Evolutionary conservation across 2,888 invertebrate genomes (phyloP).

Genomic region (Agrotis segetum): DNA sequence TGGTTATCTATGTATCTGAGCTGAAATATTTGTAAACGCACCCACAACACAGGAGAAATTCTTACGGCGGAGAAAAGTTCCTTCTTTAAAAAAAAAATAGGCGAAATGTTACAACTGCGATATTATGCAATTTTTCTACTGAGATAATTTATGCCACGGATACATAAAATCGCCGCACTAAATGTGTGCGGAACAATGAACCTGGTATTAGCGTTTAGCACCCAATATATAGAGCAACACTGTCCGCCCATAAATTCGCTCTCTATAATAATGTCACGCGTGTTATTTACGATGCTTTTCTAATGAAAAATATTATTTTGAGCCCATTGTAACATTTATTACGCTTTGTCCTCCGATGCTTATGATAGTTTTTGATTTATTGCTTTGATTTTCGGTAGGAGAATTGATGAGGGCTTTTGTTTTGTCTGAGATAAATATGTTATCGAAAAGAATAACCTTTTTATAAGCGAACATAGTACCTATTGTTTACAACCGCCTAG

Average conservation of each 20-base stretch:
- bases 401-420: slow-evolving; percentile 10
- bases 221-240: slow-evolving; percentile 39
- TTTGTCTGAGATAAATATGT: neutral
- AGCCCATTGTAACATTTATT: slow-evolving; percentile 58
- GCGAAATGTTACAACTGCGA: no score
- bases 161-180: slow-evolving; percentile 18
- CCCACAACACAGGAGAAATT: no score
- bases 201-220: slow-evolving; percentile 43
- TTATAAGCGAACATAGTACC: no score
- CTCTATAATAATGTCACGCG: slow-evolving; percentile 64
- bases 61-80: no score
- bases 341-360: slow-evolving; percentile 39
- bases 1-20: no score
- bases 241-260: slow-evolving; percentile 59
- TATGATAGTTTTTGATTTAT: slow-evolving; percentile 55
- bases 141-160: slow-evolving; percentile 10
- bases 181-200: slow-evolving; percentile 46
- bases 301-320: slow-evolving; percentile 68
- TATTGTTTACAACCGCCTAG: no score
- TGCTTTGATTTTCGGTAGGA: slow-evolving; percentile 20
- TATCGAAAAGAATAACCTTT: neutral
- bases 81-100: no score
- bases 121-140: neutral
- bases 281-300: slow-evolving; percentile 61
- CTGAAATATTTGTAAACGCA: no score